These are phyloP conservation scores for Coregonus suidteri DNA, from an alignment of 2,797 vertebrate species.

Conservation along the genomic window DNA sequence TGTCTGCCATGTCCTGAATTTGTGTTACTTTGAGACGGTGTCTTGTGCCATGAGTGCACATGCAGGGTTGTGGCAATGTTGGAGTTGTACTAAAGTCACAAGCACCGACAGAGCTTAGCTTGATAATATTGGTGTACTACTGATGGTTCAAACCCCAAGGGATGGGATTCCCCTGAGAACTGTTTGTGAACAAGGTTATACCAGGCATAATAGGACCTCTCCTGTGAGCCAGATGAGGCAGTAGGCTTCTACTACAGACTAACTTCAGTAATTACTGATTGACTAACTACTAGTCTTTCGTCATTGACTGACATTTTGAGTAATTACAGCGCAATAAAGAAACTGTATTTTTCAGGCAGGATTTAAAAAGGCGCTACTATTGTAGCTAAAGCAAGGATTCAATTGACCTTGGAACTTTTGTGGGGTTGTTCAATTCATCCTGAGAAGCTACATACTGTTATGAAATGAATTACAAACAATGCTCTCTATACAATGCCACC, in stretches of 20 bases:
- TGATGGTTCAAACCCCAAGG: background rate
- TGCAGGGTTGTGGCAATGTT: background rate
- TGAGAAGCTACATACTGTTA: conserved; percentile 10
- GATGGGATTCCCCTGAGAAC: background rate
- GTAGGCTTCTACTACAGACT: too few species aligned
- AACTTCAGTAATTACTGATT: background rate
- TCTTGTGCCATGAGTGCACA: background rate
- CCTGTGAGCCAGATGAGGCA: background rate
- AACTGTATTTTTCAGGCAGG: background rate
- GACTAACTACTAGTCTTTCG: background rate
- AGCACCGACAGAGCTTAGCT: background rate
- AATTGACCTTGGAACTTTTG: conserved; percentile 19
- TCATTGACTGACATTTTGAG: background rate
- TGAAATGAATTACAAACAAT: conserved; percentile 27
- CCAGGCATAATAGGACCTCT: background rate
- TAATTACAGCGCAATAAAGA: background rate
- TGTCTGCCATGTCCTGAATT: background rate
- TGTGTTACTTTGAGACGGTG: background rate
- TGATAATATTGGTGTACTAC: background rate
- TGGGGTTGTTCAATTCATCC: conserved; percentile 5
- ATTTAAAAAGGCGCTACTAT: background rate
- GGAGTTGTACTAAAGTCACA: background rate
- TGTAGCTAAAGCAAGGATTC: background rate
- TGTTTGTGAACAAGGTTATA: background rate
- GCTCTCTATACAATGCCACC: background rate